Conservation (phyloP, 2,113 vertebrate species). For the Irena cyanogastra region DNA sequence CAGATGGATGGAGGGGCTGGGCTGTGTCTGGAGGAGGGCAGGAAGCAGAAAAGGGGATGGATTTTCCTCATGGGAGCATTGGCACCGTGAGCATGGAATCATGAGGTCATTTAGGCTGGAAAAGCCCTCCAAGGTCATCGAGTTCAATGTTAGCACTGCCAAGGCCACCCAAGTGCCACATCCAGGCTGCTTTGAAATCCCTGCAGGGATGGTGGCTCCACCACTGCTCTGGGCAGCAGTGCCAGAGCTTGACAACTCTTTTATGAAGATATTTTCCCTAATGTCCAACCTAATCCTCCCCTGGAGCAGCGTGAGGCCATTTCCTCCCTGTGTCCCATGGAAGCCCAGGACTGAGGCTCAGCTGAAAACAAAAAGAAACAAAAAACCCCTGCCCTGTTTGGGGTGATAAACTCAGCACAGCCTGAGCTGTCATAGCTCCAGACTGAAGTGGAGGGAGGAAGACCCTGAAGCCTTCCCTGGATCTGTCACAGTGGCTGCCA, state of each 20-base stretch:
- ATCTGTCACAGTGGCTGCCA: neutral
- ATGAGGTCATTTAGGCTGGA: neutral
- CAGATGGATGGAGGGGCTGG: neutral
- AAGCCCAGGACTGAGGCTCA: no score
- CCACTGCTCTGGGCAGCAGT: neutral
- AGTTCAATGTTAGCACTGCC: neutral
- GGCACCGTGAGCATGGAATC: accelerated
- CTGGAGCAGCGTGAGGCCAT: neutral
- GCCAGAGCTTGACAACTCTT: neutral
- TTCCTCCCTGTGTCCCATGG: neutral
- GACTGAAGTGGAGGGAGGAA: neutral
- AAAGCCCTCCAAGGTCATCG: neutral
- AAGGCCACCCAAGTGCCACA: neutral
- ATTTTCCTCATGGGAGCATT: neutral
- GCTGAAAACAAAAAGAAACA: neutral
- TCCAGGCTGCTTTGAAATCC: neutral
- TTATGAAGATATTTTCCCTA: neutral
- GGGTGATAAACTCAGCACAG: neutral
- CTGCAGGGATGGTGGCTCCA: neutral
- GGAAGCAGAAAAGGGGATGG: accelerated
- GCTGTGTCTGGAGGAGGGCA: neutral
- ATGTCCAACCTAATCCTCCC: neutral
- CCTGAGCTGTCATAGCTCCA: neutral
- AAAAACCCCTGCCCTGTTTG: neutral
- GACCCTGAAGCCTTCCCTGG: neutral